Percentiles rank a stretch among this genome's conserved stretches.
Evolutionary conservation across 2,888 invertebrate genomes (phyloP).

Genomic region (Cantharis lateralis): DNA sequence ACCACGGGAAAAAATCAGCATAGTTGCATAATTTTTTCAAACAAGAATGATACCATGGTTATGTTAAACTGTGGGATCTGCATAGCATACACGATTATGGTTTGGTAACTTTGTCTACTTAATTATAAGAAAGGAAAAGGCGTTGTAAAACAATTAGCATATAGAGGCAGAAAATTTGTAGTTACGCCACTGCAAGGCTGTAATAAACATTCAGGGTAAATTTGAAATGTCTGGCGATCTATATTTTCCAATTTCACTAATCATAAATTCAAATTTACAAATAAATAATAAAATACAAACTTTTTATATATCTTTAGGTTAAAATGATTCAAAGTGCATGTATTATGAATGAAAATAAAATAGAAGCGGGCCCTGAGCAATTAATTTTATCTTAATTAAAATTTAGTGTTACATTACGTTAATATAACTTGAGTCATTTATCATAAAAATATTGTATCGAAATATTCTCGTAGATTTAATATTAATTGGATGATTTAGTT

Average conservation of each 20-base stretch:
- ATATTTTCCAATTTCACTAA: neutral
- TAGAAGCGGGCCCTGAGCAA: neutral
- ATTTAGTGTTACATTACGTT: neutral
- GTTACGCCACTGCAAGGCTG: neutral
- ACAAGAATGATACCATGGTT: neutral
- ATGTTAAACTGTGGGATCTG: neutral
- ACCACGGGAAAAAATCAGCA: neutral
- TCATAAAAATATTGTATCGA: neutral
- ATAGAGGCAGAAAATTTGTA: neutral
- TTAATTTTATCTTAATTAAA: neutral
- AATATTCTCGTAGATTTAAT: neutral
- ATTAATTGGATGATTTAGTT: neutral
- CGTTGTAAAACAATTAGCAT: neutral
- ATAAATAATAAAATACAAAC: neutral
- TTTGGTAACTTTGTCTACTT: neutral
- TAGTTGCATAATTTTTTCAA: neutral
- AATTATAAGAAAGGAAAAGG: neutral
- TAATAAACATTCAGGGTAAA: neutral
- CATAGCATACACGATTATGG: neutral
- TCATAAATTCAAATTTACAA: neutral
- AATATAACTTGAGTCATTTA: neutral
- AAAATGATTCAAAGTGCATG: neutral
- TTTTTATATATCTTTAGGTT: neutral
- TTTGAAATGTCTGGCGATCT: neutral
- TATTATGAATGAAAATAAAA: neutral